Conservation (phyloP, 2,797 vertebrate genomes). For the Centroberyx gerrardi region DNA sequence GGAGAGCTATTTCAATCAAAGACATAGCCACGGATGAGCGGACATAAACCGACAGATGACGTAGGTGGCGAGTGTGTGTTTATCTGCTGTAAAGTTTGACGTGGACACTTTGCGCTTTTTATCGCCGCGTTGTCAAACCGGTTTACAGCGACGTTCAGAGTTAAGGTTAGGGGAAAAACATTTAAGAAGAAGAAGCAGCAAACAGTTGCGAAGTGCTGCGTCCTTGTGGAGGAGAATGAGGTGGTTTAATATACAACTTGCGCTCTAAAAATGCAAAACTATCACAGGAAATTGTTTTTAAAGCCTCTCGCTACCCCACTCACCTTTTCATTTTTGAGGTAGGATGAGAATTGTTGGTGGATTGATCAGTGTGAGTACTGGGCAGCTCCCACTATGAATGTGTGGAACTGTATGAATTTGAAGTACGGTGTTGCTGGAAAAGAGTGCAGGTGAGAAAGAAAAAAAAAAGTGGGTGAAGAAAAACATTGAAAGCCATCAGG, state of each 20-base stretch:
- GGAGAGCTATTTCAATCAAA: conserved; percentile 45
- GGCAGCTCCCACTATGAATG: no score
- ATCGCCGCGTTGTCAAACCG: conserved; percentile 41
- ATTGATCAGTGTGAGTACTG: no score
- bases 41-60: conserved; percentile 62
- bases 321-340: no score
- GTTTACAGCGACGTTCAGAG: conserved; percentile 25
- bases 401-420: no score
- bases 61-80: conserved; percentile 25
- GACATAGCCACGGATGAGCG: conserved; percentile 20
- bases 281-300: conserved; percentile 5
- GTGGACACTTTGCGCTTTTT: conserved; percentile 36
- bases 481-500: conserved; percentile 84
- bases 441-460: conserved; percentile 23
- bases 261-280: background rate
- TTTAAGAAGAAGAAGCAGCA: background rate
- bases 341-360: no score
- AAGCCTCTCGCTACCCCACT: no score
- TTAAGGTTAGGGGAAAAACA: conserved; percentile 29
- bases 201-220: background rate
- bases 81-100: conserved; percentile 57
- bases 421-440: no score
- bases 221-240: background rate
- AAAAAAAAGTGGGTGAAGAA: conserved; percentile 69
- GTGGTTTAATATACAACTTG: background rate